A percentile compares a stretch with the other conserved stretches of the same genome.
These are phyloP conservation scores for Macrotus californicus DNA, from an alignment of 2,113 vertebrate species.

Conservation along the genomic window DNA sequence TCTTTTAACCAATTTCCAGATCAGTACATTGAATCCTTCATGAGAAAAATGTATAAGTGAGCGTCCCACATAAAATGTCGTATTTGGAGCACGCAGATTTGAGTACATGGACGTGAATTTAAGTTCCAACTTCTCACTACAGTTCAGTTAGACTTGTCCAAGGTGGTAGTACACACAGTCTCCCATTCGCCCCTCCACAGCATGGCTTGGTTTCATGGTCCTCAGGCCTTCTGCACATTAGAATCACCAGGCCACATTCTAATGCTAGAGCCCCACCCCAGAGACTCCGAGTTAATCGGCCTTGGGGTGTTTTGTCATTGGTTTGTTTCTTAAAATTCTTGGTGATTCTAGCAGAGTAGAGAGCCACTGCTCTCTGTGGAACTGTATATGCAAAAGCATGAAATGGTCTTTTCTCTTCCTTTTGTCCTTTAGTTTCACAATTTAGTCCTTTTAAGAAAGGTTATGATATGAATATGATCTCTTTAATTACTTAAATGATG, in stretches of 20 bases:
- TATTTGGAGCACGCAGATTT: not conserved
- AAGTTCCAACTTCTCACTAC: not conserved
- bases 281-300: not conserved
- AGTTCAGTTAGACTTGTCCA: not conserved
- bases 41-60: not conserved
- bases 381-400: not conserved
- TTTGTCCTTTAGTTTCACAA: slow-evolving; percentile 9
- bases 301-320: not conserved
- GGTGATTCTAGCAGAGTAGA: not conserved
- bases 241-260: not conserved
- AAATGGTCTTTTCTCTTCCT: not conserved
- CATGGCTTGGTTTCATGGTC: not conserved
- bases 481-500: slow-evolving; percentile 1
- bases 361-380: not conserved
- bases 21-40: not conserved
- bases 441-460: not conserved
- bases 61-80: not conserved
- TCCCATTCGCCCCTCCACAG: not conserved
- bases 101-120: not conserved
- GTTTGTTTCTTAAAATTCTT: not conserved
- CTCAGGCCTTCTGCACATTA: not conserved
- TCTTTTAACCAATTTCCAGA: not conserved
- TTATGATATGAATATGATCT: not conserved
- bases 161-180: not conserved
- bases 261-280: not conserved